A percentile compares a stretch with the other conserved stretches of the same genome.
Conservation (phyloP, 2,797 vertebrate species). For the Helicolenus hilgendorfi region DNA sequence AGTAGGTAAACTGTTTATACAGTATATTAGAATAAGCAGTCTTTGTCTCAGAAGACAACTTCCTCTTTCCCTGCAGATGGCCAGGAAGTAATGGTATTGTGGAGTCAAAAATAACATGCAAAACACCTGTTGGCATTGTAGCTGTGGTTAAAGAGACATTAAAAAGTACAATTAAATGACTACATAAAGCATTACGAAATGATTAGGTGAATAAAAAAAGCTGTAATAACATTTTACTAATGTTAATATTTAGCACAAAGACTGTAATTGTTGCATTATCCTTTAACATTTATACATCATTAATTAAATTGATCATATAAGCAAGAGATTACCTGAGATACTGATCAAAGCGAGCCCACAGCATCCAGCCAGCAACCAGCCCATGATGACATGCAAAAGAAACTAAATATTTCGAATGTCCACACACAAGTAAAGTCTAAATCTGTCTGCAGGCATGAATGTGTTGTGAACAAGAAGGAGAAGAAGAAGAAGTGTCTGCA, state of each 20-base stretch:
- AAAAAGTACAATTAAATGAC: background rate
- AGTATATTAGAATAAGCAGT: background rate
- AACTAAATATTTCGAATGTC: background rate
- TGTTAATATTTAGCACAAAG: background rate
- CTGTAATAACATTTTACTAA: background rate
- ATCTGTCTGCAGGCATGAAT: conserved; percentile 12
- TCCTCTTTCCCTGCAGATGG: conserved; percentile 90
- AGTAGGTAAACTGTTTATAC: no score
- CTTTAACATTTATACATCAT: background rate
- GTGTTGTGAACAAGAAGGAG: background rate
- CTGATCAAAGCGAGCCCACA: conserved; percentile 68
- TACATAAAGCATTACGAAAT: background rate
- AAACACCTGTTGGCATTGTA: conserved; percentile 52
- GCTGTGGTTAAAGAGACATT: conserved; percentile 8
- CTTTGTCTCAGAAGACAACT: conserved; percentile 74
- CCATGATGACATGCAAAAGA: conserved; percentile 67
- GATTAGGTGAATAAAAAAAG: background rate
- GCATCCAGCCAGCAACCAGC: conserved; percentile 73
- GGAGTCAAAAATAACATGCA: conserved; percentile 83
- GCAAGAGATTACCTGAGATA: conserved; percentile 78
- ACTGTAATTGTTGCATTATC: background rate
- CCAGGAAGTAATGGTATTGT: conserved; percentile 80
- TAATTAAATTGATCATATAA: background rate
- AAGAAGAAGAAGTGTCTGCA: conserved; percentile 18
- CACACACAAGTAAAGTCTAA: background rate